phyloP scores from a whole-genome alignment of 2,888 invertebrate species.

The Drosophila siamana region DNA sequence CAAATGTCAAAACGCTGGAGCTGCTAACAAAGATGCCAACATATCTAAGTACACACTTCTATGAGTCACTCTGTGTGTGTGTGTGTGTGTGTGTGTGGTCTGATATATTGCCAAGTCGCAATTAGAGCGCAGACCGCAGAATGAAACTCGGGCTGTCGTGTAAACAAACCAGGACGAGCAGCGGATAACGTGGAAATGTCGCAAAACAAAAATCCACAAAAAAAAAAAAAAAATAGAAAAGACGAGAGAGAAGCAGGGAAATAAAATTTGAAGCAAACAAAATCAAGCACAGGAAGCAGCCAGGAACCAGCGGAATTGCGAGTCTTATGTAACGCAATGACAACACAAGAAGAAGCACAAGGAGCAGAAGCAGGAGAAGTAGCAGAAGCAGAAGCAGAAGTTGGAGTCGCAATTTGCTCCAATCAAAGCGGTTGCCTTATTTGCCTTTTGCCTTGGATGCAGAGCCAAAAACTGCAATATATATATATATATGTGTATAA shows the following conservation, averaged over 20 bases:
- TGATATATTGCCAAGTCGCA: slow-evolving; percentile 74
- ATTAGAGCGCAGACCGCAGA: slow-evolving; percentile 76
- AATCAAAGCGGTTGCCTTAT: slow-evolving; percentile 51
- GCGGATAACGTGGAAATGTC: slow-evolving; percentile 23
- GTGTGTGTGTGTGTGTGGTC: neutral
- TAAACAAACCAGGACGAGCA: slow-evolving; percentile 54
- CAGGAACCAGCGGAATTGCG: slow-evolving; percentile 20
- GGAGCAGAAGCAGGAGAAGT: neutral
- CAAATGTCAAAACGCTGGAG: slow-evolving; percentile 68
- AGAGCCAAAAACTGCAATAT: slow-evolving; percentile 19
- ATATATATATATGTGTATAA: too few relatives aligned
- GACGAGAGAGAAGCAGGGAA: slow-evolving; percentile 19
- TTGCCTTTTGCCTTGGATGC: neutral
- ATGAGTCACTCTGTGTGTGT: slow-evolving; percentile 10
- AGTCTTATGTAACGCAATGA: slow-evolving; percentile 30
- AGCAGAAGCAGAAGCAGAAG: slow-evolving; percentile 5
- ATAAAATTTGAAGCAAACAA: slow-evolving; percentile 69
- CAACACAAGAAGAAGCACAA: neutral
- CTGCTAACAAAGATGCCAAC: slow-evolving; percentile 32
- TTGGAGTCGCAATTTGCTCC: slow-evolving; percentile 52
- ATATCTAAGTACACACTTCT: slow-evolving; percentile 17
- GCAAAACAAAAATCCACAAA: slow-evolving; percentile 12
- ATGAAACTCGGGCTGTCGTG: slow-evolving; percentile 47
- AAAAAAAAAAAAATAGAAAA: slow-evolving; percentile 13
- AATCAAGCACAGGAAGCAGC: slow-evolving; percentile 53